Conservation (phyloP, 2,797 vertebrate genomes). For the Hirundo rustica region DNA sequence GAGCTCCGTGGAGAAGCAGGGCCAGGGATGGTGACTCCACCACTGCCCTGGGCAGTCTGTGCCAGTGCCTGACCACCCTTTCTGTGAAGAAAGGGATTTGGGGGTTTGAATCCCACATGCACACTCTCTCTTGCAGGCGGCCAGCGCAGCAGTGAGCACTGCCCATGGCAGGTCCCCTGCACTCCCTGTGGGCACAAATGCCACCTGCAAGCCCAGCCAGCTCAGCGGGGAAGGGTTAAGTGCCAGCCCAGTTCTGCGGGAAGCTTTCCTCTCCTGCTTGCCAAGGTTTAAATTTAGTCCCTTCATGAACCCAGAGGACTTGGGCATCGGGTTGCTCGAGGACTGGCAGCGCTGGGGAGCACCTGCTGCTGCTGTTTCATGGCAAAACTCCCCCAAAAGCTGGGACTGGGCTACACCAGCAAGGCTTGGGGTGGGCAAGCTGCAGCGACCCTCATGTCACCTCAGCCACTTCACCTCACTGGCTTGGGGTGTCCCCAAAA, state of each 20-base stretch:
- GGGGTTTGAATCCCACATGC: not conserved
- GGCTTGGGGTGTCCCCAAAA: not conserved
- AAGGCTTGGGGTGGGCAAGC: not conserved
- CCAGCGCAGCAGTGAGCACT: accelerated
- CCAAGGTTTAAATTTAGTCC: conserved; percentile 85
- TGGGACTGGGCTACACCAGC: not conserved
- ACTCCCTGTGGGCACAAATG: not conserved
- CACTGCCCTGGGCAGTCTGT: not conserved
- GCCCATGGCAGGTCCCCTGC: accelerated
- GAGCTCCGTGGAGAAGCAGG: accelerated
- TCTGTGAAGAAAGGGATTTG: not conserved
- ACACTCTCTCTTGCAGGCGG: not conserved
- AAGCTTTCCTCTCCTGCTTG: not conserved
- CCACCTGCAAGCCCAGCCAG: not conserved
- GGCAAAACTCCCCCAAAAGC: not conserved
- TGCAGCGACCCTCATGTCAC: not conserved
- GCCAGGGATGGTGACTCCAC: not conserved
- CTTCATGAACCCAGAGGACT: conserved; percentile 80
- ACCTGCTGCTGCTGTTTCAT: conserved; percentile 82
- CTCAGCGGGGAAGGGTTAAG: conserved; percentile 41
- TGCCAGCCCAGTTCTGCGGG: not conserved
- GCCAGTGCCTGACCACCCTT: not conserved
- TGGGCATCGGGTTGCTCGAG: conserved; percentile 83
- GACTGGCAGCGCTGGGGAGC: conserved; percentile 76
- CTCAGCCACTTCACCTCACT: too few species aligned